A percentile compares a stretch with the other conserved stretches of the same genome.
Evolutionary conservation across 2,113 vertebrate genomes (phyloP).

Genomic region (Passer domesticus): DNA sequence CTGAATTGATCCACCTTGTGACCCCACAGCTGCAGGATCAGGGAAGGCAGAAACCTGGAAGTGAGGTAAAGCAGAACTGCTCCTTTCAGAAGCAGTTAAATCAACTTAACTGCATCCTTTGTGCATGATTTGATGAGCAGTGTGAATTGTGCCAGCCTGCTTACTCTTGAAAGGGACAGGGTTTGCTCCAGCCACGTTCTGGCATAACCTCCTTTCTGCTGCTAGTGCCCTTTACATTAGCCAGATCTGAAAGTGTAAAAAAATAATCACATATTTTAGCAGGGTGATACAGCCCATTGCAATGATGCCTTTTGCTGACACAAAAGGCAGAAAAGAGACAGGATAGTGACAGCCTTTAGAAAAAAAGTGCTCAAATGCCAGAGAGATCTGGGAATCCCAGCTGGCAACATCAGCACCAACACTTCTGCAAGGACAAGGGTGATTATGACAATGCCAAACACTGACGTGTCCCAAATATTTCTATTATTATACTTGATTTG

Average conservation of each 20-base stretch:
- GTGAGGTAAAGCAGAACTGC: neutral
- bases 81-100: neutral
- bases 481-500: neutral
- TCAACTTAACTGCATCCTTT: neutral
- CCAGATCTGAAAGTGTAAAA: neutral
- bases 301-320: neutral
- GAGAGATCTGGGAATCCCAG: neutral
- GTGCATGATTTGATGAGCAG: neutral
- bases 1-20: slow-evolving; percentile 16
- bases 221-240: neutral
- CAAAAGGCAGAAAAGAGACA: neutral
- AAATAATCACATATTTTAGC: neutral
- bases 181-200: neutral
- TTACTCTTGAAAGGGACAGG: neutral
- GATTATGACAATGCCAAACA: neutral
- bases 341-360: neutral
- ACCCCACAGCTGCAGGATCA: neutral
- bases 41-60: neutral
- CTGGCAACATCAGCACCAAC: neutral
- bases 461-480: neutral
- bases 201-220: neutral
- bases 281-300: rapidly evolving
- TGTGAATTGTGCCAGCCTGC: rapidly evolving
- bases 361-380: neutral
- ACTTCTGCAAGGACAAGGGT: neutral